phyloP scores from a whole-genome alignment of 2,797 vertebrate genomes.

The Lepus oiostolus region DNA sequence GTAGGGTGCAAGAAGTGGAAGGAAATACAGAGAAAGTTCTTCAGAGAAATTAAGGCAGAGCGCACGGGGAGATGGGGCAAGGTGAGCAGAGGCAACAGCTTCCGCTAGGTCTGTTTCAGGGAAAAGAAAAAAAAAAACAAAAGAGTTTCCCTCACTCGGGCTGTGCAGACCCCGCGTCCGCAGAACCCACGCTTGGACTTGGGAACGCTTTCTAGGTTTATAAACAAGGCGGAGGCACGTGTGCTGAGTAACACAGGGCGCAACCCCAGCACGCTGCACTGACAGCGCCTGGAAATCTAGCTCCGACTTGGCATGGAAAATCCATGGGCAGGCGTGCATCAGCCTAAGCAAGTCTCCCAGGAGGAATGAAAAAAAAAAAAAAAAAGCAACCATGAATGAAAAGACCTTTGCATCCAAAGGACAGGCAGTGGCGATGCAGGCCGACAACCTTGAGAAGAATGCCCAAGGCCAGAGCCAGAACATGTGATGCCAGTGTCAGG shows the following conservation, averaged over 20 bases:
- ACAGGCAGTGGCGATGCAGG: neutral
- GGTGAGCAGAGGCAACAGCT: neutral
- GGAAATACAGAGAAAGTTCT: neutral
- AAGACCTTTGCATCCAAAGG: slow-evolving; percentile 35
- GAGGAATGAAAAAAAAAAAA: too few relatives aligned
- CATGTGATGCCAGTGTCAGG: slow-evolving; percentile 29
- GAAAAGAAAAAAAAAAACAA: neutral
- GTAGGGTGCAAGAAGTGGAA: neutral
- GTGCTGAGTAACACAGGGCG: neutral
- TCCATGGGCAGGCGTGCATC: neutral
- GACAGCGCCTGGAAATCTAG: neutral
- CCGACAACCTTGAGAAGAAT: slow-evolving; percentile 32
- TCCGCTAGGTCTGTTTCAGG: neutral
- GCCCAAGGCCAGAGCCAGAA: slow-evolving; percentile 46
- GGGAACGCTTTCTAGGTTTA: neutral
- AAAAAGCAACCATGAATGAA: neutral
- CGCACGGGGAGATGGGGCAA: neutral
- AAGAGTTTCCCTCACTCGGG: neutral
- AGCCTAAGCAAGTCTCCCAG: neutral
- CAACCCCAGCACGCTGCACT: neutral
- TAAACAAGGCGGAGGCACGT: neutral
- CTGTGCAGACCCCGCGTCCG: neutral
- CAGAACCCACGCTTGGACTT: neutral
- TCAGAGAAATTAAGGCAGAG: neutral
- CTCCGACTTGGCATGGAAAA: neutral